Evolutionary conservation across 2,797 vertebrate genomes (phyloP), one percentile per base, ranked within the genome.

Genomic region (Lerista edwardsae): DNA sequence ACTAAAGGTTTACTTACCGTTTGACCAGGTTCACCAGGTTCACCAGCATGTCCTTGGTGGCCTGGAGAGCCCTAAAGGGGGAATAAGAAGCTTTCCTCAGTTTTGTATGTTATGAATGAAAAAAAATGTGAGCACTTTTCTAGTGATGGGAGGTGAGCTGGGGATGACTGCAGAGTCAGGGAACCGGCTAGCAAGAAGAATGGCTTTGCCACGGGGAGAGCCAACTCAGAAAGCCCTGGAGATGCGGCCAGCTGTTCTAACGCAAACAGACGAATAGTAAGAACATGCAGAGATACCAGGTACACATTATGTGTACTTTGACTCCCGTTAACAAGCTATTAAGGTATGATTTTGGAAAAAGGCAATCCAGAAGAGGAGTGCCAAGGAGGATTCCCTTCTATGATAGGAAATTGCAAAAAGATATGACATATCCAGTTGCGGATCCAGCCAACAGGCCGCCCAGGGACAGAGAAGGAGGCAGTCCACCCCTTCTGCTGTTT

Each of bases 11-110:
- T 88, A 93, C 98, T 98, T 97, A 99, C 99, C 93, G 96, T 95
- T 91, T 99, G 97, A 91, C 99, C 99, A 44, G 98, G 97, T 96
- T 99, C 98, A 95, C 99, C 99, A 31, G 98, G 97, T 94, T 99
- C 98, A 91, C 99, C 99, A 90, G 98, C 84, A 88, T 96, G 96
- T 92, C 99, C 99, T 91, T 97, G 97, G 93, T 98, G 96, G 94
- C 99, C 99, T 88, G 98, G 98, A 93, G 98, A 57, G 89, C 99
- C 99, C 99, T 99, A 91, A 64, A 85, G 89, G 31, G 75, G 15
- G 39, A 9, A 82, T 4, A 86, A 4, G 5, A 7, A 84, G 47
- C 55, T 41, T 84, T 44, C 69, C 2, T 81, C 31, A 79, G 59
- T 65, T 65, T 84, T 47, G n/a, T 25, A 5, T 36, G 47, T 57